These are phyloP conservation scores for Thera obeliscata DNA, from an alignment of 2,888 invertebrate species.

Conservation along the genomic window DNA sequence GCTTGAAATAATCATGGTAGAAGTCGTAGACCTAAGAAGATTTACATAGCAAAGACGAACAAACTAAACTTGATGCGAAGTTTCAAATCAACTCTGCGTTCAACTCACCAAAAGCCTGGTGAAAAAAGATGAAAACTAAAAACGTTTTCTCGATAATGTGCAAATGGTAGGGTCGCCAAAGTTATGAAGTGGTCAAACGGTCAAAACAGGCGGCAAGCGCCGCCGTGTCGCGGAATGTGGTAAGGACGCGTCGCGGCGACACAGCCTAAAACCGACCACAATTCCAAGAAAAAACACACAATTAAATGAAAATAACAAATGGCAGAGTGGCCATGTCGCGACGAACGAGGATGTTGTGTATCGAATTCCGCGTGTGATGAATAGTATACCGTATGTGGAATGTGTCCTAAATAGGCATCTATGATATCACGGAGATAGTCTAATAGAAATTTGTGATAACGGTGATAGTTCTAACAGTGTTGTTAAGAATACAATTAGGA, in stretches of 20 bases:
- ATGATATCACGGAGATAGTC: slow-evolving; percentile 31
- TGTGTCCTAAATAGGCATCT: slow-evolving; percentile 27
- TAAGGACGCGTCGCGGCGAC: slow-evolving; percentile 64
- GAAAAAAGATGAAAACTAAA: not conserved
- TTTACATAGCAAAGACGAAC: not conserved
- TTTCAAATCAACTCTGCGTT: not conserved
- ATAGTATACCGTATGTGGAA: slow-evolving; percentile 34
- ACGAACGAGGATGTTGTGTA: slow-evolving; percentile 37
- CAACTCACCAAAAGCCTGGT: not conserved
- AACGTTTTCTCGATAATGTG: slow-evolving; percentile 16
- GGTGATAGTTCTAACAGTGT: slow-evolving; percentile 11
- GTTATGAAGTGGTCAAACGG: slow-evolving; percentile 67
- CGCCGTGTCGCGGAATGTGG: slow-evolving; percentile 77
- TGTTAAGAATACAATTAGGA: slow-evolving; percentile 17
- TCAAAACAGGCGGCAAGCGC: slow-evolving; percentile 65
- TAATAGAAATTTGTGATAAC: slow-evolving; percentile 19
- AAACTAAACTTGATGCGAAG: not conserved
- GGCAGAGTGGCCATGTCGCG: slow-evolving; percentile 48
- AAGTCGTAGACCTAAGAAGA: too few species aligned
- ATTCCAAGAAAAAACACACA: slow-evolving; percentile 63
- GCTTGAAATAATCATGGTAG: too few species aligned
- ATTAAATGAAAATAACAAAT: slow-evolving; percentile 60
- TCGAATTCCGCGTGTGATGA: slow-evolving; percentile 35
- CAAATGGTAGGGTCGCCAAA: slow-evolving; percentile 51
- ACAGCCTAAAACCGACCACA: slow-evolving; percentile 59